Percentiles rank a stretch among this genome's conserved stretches.
Conservation (phyloP, 2,797 vertebrate genomes). For the Scomberomorus guttatus region DNA sequence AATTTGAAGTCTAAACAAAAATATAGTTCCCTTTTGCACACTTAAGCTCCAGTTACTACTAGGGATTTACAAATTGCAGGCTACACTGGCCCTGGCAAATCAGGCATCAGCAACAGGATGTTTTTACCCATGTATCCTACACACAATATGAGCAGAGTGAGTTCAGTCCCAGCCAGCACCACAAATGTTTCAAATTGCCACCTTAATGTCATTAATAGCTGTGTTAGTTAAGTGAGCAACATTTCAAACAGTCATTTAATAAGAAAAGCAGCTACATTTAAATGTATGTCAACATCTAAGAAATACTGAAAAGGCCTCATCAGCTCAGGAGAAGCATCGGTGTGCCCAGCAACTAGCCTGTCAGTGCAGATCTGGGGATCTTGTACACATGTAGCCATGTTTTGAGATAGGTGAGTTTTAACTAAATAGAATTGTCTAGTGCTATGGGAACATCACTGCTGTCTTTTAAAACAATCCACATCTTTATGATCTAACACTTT, state of each 20-base stretch:
- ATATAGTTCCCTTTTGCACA: not conserved
- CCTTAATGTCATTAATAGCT: not conserved
- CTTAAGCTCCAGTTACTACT: not conserved
- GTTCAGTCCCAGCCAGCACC: not conserved
- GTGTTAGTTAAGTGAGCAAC: not conserved
- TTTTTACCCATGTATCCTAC: not conserved
- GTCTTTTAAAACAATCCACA: slow-evolving; percentile 1
- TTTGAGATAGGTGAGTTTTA: slow-evolving; percentile 22
- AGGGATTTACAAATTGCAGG: not conserved
- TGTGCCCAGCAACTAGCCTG: slow-evolving; percentile 10
- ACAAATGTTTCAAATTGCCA: too few species aligned
- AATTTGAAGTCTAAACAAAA: not conserved
- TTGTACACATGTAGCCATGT: not conserved
- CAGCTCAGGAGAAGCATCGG: slow-evolving; percentile 7
- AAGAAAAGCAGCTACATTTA: not conserved
- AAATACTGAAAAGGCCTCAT: slow-evolving; percentile 15
- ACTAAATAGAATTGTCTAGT: not conserved
- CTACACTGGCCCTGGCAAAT: slow-evolving; percentile 13
- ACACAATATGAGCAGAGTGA: not conserved
- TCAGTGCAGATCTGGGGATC: too few species aligned
- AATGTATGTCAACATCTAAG: not conserved
- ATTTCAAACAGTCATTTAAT: not conserved
- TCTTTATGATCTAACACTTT: not conserved
- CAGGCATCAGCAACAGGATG: not conserved
- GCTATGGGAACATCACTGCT: not conserved